Evolutionary conservation across 2,888 invertebrate species (phyloP).

Genomic region (Hydriomena furcata): DNA sequence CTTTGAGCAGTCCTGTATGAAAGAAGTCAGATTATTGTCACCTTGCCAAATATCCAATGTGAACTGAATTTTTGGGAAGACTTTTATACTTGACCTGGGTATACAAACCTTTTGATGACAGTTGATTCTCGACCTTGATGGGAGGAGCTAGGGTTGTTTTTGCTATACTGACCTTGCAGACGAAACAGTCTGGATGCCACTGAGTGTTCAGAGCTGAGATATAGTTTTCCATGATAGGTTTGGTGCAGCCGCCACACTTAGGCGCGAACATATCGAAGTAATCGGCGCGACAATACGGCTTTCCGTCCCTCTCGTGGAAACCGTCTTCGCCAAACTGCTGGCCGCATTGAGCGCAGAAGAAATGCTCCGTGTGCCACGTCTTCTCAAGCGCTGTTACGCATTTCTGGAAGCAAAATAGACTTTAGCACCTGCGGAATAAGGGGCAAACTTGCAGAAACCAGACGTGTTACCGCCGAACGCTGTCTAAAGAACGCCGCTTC

Average conservation of each 20-base stretch:
- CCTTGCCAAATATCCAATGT: slow-evolving; percentile 39
- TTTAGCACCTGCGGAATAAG: slow-evolving; percentile 37
- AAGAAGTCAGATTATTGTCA: slow-evolving; percentile 42
- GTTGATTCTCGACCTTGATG: slow-evolving; percentile 4
- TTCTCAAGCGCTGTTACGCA: slow-evolving; percentile 98
- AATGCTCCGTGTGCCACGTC: slow-evolving; percentile 99
- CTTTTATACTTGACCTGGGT: slow-evolving; percentile 68
- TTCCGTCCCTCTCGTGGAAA: slow-evolving; percentile 98
- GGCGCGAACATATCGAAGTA: slow-evolving; percentile 99
- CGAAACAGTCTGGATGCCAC: slow-evolving; percentile 99
- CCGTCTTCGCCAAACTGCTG: slow-evolving; percentile 98
- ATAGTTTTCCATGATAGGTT: slow-evolving; percentile 98
- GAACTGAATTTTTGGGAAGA: slow-evolving; percentile 37
- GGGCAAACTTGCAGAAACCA: slow-evolving; percentile 15
- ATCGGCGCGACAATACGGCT: slow-evolving; percentile 97
- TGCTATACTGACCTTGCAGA: slow-evolving; percentile 95
- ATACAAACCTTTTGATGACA: slow-evolving; percentile 36
- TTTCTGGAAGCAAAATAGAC: slow-evolving; percentile 87
- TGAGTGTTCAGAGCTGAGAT: slow-evolving; percentile 98
- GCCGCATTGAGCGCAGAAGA: slow-evolving; percentile 98
- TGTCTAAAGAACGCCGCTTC: slow-evolving; percentile 2
- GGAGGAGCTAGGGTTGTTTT: slow-evolving; percentile 8
- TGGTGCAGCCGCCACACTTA: slow-evolving; percentile 97
- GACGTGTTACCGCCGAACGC: neutral
- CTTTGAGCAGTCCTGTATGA: slow-evolving; percentile 94